phyloP scores from a whole-genome alignment of 1,140 invertebrate genomes.

The Manduca sexta region DNA sequence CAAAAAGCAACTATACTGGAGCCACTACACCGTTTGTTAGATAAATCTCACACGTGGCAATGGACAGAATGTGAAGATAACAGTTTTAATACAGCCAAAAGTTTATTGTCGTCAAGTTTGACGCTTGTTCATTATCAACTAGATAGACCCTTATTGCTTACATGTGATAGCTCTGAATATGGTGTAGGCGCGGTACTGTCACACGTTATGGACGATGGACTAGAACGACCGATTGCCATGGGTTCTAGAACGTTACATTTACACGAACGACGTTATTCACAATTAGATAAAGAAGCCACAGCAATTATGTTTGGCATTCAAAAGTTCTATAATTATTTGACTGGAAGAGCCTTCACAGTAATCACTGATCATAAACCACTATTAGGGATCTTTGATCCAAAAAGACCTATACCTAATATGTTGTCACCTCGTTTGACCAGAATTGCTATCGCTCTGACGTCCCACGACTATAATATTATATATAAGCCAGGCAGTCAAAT shows the following conservation, averaged over 20 bases:
- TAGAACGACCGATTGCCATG: conserved; percentile 60
- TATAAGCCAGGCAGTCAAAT: conserved; percentile 33
- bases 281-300: conserved; percentile 55
- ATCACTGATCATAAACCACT: conserved; percentile 67
- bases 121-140: conserved; percentile 42
- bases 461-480: conserved; percentile 1
- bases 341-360: conserved; percentile 19
- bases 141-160: conserved; percentile 18
- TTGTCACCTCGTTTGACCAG: conserved; percentile 28
- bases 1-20: conserved; percentile 27
- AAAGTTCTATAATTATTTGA: conserved; percentile 56
- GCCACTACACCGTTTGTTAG: not conserved
- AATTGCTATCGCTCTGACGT: conserved; percentile 14
- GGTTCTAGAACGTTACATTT: conserved; percentile 37
- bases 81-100: not conserved
- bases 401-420: conserved; percentile 36
- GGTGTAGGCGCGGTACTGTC: conserved; percentile 60
- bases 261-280: conserved; percentile 26
- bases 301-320: conserved; percentile 30
- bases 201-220: conserved; percentile 28
- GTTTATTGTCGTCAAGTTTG: not conserved
- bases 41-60: conserved; percentile 1
- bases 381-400: conserved; percentile 49
- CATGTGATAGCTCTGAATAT: conserved; percentile 60
- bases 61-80: conserved; percentile 2